phyloP scores from a whole-genome alignment of 64 coral and sea anemone species.

The Orbicella faveolata region DNA sequence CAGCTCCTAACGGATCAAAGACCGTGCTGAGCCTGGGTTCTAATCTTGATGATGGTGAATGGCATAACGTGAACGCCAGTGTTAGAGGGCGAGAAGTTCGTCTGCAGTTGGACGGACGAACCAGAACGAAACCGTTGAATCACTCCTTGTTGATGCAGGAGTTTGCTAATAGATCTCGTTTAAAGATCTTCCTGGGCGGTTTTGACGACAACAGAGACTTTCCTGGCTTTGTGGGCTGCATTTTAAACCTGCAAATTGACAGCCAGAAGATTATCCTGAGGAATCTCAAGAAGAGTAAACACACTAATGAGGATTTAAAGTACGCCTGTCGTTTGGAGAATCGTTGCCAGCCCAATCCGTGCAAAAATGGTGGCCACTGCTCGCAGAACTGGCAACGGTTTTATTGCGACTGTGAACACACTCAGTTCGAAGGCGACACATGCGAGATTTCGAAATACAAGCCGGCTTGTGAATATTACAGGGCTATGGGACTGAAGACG shows the following conservation, averaged over 20 bases:
- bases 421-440: constrained; percentile 60
- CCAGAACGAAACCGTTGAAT: background rate
- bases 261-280: constrained; percentile 36
- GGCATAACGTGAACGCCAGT: constrained; percentile 66
- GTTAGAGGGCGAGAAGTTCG: background rate
- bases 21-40: constrained; percentile 37
- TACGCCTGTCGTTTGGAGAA: constrained; percentile 37
- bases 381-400: constrained; percentile 56
- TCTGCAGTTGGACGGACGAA: constrained; percentile 38
- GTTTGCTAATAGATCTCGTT: constrained; percentile 58
- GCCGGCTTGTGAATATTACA: constrained; percentile 67
- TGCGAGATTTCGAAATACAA: constrained; percentile 70
- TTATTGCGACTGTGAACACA: constrained; percentile 65
- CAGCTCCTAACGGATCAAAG: constrained; percentile 47
- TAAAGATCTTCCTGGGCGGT: constrained; percentile 69
- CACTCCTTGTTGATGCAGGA: constrained; percentile 9
- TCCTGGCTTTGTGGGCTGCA: constrained; percentile 78
- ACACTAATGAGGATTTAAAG: constrained; percentile 2
- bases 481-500: constrained; percentile 49
- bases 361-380: constrained; percentile 62
- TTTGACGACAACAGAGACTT: constrained; percentile 3
- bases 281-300: constrained; percentile 12
- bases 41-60: constrained; percentile 72
- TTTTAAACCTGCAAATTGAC: constrained; percentile 74
- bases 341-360: constrained; percentile 70